Conservation (phyloP, 2,797 vertebrate species). For the Acropternis orthonyx region DNA sequence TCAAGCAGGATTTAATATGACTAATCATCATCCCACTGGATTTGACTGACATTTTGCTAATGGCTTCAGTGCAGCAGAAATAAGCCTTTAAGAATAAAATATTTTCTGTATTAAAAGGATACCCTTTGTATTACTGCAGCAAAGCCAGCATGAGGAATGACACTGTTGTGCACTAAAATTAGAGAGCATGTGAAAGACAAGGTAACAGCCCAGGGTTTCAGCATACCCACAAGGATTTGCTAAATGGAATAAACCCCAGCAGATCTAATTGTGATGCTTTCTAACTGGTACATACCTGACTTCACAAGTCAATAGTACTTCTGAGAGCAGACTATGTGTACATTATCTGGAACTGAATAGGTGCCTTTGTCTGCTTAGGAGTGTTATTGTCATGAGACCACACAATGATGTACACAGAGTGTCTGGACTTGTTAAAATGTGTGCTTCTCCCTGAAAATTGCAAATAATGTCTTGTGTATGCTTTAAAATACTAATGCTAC, state of each 20-base stretch:
- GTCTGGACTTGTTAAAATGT: neutral
- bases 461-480: neutral
- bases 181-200: neutral
- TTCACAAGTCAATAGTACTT: neutral
- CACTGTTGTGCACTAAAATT: neutral
- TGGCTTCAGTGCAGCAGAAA: neutral
- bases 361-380: neutral
- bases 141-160: neutral
- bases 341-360: neutral
- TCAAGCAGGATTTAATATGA: neutral
- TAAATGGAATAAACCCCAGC: neutral
- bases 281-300: neutral
- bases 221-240: neutral
- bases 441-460: neutral
- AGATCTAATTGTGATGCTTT: neutral
- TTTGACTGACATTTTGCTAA: conserved; percentile 15
- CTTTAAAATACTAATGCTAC: neutral
- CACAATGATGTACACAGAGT: neutral
- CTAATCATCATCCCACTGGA: neutral
- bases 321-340: neutral
- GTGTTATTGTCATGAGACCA: neutral
- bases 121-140: fast-evolving
- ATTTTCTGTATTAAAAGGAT: neutral
- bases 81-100: neutral
- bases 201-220: neutral